phyloP scores from a whole-genome alignment of 2,113 vertebrate species.

The Eonycteris spelaea region DNA sequence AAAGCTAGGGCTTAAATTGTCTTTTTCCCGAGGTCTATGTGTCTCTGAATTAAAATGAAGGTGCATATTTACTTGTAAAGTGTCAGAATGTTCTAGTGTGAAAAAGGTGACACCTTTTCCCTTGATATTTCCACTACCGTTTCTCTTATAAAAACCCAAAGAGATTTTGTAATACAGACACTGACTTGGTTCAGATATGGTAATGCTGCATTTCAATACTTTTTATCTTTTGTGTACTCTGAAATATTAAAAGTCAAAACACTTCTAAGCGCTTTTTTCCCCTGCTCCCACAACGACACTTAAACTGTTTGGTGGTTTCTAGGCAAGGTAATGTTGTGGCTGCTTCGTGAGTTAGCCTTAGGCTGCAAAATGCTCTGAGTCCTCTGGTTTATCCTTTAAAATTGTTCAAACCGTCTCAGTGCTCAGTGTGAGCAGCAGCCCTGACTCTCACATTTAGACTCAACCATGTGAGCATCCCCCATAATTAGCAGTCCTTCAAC shows the following conservation, averaged over 20 bases:
- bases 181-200: conserved; percentile 78
- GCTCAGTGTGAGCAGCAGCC: conserved; percentile 53
- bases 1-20: conserved; percentile 1
- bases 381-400: conserved; percentile 78
- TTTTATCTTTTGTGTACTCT: conserved; percentile 77
- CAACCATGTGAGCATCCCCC: not conserved
- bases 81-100: not conserved
- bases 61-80: not conserved
- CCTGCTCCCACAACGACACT: conserved; percentile 71
- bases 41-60: conserved; percentile 51
- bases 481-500: conserved; percentile 54
- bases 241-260: conserved; percentile 78
- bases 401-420: conserved; percentile 55
- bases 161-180: conserved; percentile 74
- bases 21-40: not conserved
- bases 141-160: conserved; percentile 68
- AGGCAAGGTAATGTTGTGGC: conserved; percentile 60
- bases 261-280: conserved; percentile 58
- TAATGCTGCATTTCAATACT: conserved; percentile 74
- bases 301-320: conserved; percentile 75
- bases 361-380: conserved; percentile 80
- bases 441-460: not conserved
- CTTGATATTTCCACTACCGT: conserved; percentile 49
- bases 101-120: conserved; percentile 61
- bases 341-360: conserved; percentile 76